Percentiles rank a stretch among this genome's conserved stretches.
Conservation (phyloP, 2,113 vertebrate genomes). For the Triplophysa dalaica region DNA sequence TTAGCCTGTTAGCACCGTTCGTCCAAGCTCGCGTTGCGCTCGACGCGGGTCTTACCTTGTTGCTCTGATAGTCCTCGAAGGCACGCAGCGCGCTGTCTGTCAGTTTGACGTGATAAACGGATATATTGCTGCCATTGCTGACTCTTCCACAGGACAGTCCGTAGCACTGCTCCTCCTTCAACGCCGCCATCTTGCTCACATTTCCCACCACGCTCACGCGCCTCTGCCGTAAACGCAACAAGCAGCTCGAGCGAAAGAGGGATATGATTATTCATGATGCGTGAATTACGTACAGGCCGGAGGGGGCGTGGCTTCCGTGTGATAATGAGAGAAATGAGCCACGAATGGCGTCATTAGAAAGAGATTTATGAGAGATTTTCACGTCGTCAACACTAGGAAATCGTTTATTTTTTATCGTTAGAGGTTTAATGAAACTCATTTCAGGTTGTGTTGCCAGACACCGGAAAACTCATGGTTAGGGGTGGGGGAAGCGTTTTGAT, state of each 20-base stretch:
- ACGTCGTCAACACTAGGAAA: background rate
- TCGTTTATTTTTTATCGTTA: background rate
- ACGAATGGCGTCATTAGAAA: conserved; percentile 9
- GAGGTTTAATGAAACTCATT: background rate
- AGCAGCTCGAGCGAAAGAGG: conserved; percentile 57
- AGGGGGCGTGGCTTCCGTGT: conserved; percentile 42
- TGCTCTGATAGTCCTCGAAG: conserved; percentile 85
- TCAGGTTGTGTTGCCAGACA: background rate
- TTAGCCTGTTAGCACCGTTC: conserved; percentile 19
- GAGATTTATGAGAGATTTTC: background rate
- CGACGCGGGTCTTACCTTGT: conserved; percentile 77
- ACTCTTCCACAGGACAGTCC: conserved; percentile 95
- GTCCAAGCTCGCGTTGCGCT: background rate
- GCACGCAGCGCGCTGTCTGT: conserved; percentile 91
- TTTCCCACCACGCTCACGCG: conserved; percentile 79
- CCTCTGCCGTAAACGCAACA: conserved; percentile 67
- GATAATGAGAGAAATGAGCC: background rate
- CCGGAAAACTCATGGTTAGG: conserved; percentile 4
- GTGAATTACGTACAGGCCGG: conserved; percentile 14
- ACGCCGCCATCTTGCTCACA: conserved; percentile 96
- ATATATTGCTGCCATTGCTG: conserved; percentile 86
- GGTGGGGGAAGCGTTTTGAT: background rate
- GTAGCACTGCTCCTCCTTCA: conserved; percentile 94
- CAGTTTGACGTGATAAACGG: conserved; percentile 93
- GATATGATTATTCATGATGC: conserved; percentile 77